A percentile compares a stretch with the other conserved stretches of the same genome.
These are phyloP conservation scores for Samia ricini DNA, from an alignment of 1,140 invertebrate species.

Conservation along the genomic window DNA sequence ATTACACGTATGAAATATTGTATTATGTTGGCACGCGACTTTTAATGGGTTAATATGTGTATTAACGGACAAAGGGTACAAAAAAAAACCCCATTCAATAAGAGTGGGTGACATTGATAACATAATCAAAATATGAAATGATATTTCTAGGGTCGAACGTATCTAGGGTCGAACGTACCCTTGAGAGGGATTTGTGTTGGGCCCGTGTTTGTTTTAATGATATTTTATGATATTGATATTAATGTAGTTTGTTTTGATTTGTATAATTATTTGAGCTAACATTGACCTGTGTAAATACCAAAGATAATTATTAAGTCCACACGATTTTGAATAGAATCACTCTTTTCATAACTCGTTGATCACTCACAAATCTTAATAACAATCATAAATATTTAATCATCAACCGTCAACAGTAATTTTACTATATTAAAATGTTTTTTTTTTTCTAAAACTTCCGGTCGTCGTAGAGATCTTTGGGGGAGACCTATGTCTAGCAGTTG, in stretches of 20 bases:
- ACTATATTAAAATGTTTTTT: no score
- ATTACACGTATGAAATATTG: conserved; percentile 62
- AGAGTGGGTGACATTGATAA: conserved; percentile 67
- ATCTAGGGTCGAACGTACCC: conserved; percentile 31
- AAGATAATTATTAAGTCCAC: no score
- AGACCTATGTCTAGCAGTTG: no score
- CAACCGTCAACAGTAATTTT: no score
- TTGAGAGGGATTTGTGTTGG: conserved; percentile 39
- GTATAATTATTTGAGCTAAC: not conserved
- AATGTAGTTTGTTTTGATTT: conserved; percentile 31
- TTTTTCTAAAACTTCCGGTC: no score
- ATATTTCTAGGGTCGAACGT: conserved; percentile 33
- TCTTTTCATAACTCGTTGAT: no score
- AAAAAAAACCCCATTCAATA: conserved; percentile 51
- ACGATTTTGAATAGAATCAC: no score
- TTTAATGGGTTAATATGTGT: conserved; percentile 74
- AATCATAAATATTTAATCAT: no score
- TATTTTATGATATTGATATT: conserved; percentile 56
- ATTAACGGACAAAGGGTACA: conserved; percentile 66
- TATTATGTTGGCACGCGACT: conserved; percentile 67
- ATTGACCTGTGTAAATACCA: no score
- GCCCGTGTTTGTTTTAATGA: conserved; percentile 56
- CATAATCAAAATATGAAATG: conserved; percentile 76
- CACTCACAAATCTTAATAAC: no score
- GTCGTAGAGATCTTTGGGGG: no score